Percentiles rank a stretch among this genome's conserved stretches.
Evolutionary conservation across 2,113 vertebrate species (phyloP).

Genomic region (Tylochromis polylepis): DNA sequence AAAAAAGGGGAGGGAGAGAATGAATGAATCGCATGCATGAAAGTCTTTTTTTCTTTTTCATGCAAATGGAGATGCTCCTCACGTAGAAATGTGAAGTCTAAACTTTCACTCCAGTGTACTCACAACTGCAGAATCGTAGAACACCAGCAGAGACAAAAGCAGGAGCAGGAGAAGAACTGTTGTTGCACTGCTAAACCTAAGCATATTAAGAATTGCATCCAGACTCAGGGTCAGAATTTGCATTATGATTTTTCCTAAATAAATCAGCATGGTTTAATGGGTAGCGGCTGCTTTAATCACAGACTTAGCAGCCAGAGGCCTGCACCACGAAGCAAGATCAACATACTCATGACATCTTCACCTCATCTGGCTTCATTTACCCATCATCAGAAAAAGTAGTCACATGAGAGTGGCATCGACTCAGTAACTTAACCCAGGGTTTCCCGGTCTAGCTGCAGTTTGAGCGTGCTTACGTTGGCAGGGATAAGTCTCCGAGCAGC

Average conservation of each 20-base stretch:
- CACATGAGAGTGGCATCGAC: background rate
- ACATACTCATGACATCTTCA: background rate
- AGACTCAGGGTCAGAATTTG: background rate
- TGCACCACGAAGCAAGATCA: background rate
- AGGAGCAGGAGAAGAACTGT: background rate
- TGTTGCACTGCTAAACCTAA: background rate
- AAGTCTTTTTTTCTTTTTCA: constrained; percentile 5
- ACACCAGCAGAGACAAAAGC: background rate
- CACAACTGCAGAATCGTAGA: background rate
- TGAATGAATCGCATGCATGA: background rate
- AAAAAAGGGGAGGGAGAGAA: background rate
- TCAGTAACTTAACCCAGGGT: background rate
- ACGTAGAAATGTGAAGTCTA: background rate
- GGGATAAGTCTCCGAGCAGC: background rate
- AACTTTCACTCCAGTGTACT: background rate
- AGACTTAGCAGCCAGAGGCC: background rate
- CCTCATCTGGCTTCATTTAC: background rate
- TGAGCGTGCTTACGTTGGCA: no score
- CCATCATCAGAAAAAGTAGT: background rate
- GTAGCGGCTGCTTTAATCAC: background rate
- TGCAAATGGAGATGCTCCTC: constrained; percentile 2
- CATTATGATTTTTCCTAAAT: background rate
- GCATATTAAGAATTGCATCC: background rate
- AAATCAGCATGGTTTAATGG: background rate
- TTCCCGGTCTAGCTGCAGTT: background rate